Evolutionary conservation across 1,140 invertebrate genomes (phyloP), one percentile per base, ranked within the genome.

Genomic region (Drosophila varians): DNA sequence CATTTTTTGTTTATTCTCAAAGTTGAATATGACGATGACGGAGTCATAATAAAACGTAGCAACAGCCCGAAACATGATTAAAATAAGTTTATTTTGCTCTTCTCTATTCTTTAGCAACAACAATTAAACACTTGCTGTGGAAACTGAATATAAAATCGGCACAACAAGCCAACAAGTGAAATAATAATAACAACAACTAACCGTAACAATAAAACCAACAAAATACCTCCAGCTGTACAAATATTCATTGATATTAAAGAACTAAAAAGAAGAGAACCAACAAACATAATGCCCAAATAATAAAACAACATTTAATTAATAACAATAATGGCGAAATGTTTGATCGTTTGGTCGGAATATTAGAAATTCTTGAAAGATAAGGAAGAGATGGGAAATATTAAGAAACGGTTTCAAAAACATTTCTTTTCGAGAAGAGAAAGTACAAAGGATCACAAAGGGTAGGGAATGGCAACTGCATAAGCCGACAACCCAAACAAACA

Each of bases 171-270:
- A 36, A 38, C 23, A 57, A 49, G 26, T 16, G 36, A 65, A 31
- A 11, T 4, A 58, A 58, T 34, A 72, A 46, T 23, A 34, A 52
- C 38, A 46, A 65, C 52, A 69, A 57, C 11, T 57, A 53, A 57
- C 16, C 61, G 55, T 47, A 64, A 60, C 60, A 73, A 55, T 26
- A 62, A 40, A 19, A 68, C 49, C 71, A 74, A 78, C 75, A 64
- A 70, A 57, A 79, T 75, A 72, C 69, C 68, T 61, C 69, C 68
- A 72, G 34, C 69, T 72, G 69, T 72, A 72, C 69, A 80, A 77
- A 80, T 76, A 76, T 66, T 58, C 28, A 47, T 47, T 47, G 60
- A 64, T 64, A 64, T 61, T 60, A 23, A 64, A 47, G 16, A 64
- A 38, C 28, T 45, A 53, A 53, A 58, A n/a, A n/a, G n/a, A n/a